Conservation (phyloP, 2,797 vertebrate species). For the Gymnoscopelus braueri region DNA sequence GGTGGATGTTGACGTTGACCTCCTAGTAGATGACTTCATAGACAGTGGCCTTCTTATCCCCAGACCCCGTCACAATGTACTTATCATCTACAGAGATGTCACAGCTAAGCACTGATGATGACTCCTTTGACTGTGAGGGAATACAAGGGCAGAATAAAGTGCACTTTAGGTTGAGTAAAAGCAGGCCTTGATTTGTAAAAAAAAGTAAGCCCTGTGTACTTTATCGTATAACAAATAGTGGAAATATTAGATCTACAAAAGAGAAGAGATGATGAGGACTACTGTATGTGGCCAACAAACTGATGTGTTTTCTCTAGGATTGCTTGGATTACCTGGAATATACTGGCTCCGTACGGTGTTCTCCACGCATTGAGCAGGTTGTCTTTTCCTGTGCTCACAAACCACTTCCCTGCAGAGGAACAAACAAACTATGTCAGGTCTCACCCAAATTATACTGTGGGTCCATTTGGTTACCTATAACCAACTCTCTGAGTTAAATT, state of each 20-base stretch:
- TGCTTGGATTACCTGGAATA: constrained; percentile 80
- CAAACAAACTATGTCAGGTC: background rate
- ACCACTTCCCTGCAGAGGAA: constrained; percentile 84
- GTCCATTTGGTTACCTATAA: too few relatives aligned
- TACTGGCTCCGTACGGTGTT: constrained; percentile 87
- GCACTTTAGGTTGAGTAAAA: background rate
- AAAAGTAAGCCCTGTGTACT: background rate
- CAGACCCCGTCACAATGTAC: constrained; percentile 87
- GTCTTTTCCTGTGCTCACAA: constrained; percentile 88
- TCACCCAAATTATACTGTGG: too few relatives aligned
- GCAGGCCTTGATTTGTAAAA: too few relatives aligned
- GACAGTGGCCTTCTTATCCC: constrained; percentile 87
- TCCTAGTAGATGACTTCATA: constrained; percentile 87
- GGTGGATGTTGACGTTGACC: constrained; percentile 12
- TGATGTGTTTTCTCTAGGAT: too few relatives aligned
- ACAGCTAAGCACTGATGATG: constrained; percentile 86
- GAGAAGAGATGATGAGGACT: too few relatives aligned
- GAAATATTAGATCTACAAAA: too few relatives aligned
- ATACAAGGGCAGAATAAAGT: constrained; percentile 31
- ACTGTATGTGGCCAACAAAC: too few relatives aligned
- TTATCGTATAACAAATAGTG: too few relatives aligned
- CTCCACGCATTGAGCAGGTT: constrained; percentile 88
- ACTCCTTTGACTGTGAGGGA: constrained; percentile 82
- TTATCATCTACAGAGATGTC: constrained; percentile 88
- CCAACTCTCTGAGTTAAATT: too few relatives aligned